Percentiles rank a stretch among this genome's conserved stretches.
phyloP scores from a whole-genome alignment of 2,888 invertebrate genomes.

The Blastobasis adustella region DNA sequence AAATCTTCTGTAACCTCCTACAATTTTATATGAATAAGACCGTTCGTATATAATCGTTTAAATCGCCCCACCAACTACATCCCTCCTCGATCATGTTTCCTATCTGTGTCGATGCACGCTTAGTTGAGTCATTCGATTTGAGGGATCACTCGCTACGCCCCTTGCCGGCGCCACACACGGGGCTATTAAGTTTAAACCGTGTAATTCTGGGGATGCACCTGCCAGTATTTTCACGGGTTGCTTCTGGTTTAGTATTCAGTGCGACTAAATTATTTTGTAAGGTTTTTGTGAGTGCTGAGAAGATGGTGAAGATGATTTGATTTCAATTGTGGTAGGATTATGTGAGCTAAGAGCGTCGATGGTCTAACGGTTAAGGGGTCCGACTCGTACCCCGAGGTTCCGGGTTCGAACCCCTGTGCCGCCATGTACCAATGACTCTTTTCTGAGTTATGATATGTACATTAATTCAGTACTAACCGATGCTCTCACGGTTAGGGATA shows the following conservation, averaged over 20 bases:
- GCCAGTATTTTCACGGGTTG: conserved; percentile 41
- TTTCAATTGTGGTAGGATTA: background rate
- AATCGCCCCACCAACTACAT: too few species aligned
- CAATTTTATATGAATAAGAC: too few species aligned
- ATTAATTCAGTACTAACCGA: too few species aligned
- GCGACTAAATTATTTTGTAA: conserved; percentile 28
- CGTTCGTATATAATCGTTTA: too few species aligned
- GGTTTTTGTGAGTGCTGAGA: conserved; percentile 17
- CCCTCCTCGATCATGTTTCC: too few species aligned
- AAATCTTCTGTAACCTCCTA: too few species aligned
- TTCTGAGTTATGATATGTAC: too few species aligned
- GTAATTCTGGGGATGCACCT: conserved; percentile 50
- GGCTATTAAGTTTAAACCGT: conserved; percentile 43
- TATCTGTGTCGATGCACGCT: too few species aligned
- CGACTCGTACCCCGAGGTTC: background rate
- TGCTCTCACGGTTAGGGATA: too few species aligned
- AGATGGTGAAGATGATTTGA: background rate
- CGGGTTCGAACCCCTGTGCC: background rate
- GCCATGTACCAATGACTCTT: too few species aligned
- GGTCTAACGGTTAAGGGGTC: background rate
- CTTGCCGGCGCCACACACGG: conserved; percentile 11
- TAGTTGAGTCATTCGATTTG: too few species aligned
- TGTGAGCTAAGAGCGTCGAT: background rate
- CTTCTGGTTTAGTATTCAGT: conserved; percentile 21
- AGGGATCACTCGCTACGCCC: too few species aligned